Evolutionary conservation across 2,113 vertebrate genomes (phyloP).

Genomic region (Hemibagrus wyckioides): DNA sequence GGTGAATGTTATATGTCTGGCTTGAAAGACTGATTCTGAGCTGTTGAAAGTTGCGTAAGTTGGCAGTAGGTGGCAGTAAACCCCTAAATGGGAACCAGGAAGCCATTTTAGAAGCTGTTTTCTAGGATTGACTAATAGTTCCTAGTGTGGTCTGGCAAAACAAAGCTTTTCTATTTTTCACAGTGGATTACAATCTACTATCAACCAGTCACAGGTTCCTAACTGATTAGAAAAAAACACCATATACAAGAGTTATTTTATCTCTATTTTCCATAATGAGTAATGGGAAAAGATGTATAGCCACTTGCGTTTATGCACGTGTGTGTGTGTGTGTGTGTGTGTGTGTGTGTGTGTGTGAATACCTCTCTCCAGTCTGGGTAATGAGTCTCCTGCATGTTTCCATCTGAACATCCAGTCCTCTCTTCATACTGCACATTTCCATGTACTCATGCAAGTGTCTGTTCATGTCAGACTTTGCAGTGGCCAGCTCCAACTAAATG

Average conservation of each 20-base stretch:
- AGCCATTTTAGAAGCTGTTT: constrained; percentile 9
- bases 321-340: background rate
- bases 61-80: constrained; percentile 23
- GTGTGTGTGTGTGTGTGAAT: constrained; percentile 36
- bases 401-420: constrained; percentile 97
- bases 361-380: constrained; percentile 92
- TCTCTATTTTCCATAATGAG: background rate
- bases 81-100: background rate
- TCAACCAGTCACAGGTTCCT: background rate
- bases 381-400: constrained; percentile 95
- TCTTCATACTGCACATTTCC: constrained; percentile 99
- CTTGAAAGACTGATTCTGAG: background rate
- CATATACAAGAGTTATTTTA: background rate
- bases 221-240: background rate
- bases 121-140: background rate
- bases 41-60: no score
- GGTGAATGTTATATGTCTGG: background rate
- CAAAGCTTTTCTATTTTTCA: background rate
- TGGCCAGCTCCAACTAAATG: constrained; percentile 88
- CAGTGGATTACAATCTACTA: background rate
- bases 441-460: constrained; percentile 97
- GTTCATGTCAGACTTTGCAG: constrained; percentile 97
- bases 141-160: background rate
- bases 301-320: background rate
- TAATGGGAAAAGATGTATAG: background rate